These are phyloP conservation scores for Aphyosemion australe DNA, from an alignment of 2,113 vertebrate species.

Conservation along the genomic window DNA sequence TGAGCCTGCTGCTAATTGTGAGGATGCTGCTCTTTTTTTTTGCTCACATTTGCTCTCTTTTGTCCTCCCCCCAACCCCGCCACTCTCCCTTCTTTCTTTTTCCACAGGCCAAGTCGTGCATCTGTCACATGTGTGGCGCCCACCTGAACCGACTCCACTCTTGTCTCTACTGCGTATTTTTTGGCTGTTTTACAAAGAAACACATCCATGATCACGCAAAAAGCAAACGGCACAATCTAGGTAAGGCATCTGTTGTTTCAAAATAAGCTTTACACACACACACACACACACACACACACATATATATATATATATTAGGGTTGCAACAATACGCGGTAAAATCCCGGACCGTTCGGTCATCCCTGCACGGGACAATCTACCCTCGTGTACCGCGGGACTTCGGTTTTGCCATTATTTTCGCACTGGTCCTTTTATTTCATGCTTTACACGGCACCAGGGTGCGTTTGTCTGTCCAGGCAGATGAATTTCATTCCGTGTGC, in stretches of 20 bases:
- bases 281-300: too few species aligned
- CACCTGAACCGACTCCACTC: slow-evolving; percentile 96
- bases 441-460: too few species aligned
- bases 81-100: slow-evolving; percentile 8
- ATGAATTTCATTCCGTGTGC: too few species aligned
- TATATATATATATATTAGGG: too few species aligned
- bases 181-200: slow-evolving; percentile 98
- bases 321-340: too few species aligned
- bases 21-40: slow-evolving; percentile 5
- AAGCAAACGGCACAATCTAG: slow-evolving; percentile 97
- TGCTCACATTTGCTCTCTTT: slow-evolving; percentile 9
- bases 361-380: too few species aligned
- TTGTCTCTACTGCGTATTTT: slow-evolving; percentile 99
- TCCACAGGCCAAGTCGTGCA: slow-evolving; percentile 79
- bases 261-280: too few species aligned
- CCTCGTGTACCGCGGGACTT: too few species aligned
- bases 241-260: slow-evolving; percentile 78
- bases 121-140: slow-evolving; percentile 81
- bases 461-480: too few species aligned
- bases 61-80: slow-evolving; percentile 7
- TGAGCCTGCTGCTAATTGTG: slow-evolving; percentile 11
- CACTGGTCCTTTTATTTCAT: too few species aligned
- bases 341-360: too few species aligned
- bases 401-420: too few species aligned
- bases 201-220: slow-evolving; percentile 99